Evolutionary conservation across 2,797 vertebrate species (phyloP).

Genomic region (Micropoecilia bifurca): DNA sequence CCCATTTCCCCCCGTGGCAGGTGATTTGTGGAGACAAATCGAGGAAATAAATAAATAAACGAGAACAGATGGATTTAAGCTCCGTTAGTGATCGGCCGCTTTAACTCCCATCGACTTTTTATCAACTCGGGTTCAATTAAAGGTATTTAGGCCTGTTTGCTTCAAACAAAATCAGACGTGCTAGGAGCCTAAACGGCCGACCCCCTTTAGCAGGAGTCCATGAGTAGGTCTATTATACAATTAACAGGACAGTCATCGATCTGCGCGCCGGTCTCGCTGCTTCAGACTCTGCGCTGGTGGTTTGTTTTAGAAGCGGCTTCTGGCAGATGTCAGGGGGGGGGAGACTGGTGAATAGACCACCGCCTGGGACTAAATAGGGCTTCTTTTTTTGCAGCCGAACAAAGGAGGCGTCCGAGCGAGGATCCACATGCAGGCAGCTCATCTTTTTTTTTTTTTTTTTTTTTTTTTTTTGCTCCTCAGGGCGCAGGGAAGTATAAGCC

Average conservation of each 20-base stretch:
- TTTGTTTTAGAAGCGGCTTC: constrained; percentile 54
- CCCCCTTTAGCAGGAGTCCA: constrained; percentile 71
- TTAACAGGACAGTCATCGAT: constrained; percentile 79
- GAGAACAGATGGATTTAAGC: constrained; percentile 77
- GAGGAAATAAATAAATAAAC: constrained; percentile 81
- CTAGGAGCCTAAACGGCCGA: constrained; percentile 71
- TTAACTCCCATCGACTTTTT: constrained; percentile 91
- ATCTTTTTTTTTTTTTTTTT: constrained; percentile 62
- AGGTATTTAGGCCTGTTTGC: constrained; percentile 89
- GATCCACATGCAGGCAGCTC: constrained; percentile 70
- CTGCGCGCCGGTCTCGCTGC: constrained; percentile 52
- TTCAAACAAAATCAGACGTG: constrained; percentile 85
- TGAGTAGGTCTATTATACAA: constrained; percentile 79
- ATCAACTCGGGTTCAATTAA: constrained; percentile 91
- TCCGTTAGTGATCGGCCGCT: constrained; percentile 73
- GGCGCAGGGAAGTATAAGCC: constrained; percentile 51
- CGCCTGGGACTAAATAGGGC: constrained; percentile 74
- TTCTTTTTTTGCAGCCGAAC: constrained; percentile 80
- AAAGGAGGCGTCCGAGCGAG: constrained; percentile 89
- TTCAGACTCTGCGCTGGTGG: constrained; percentile 57
- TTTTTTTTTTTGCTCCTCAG: constrained; percentile 64
- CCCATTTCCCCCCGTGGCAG: constrained; percentile 79
- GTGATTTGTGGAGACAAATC: constrained; percentile 84
- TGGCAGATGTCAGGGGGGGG: constrained; percentile 78
- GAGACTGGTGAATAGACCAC: constrained; percentile 71